These are phyloP conservation scores for Odontocolon sp. DNA, from an alignment of 2,888 invertebrate species.

Conservation along the genomic window DNA sequence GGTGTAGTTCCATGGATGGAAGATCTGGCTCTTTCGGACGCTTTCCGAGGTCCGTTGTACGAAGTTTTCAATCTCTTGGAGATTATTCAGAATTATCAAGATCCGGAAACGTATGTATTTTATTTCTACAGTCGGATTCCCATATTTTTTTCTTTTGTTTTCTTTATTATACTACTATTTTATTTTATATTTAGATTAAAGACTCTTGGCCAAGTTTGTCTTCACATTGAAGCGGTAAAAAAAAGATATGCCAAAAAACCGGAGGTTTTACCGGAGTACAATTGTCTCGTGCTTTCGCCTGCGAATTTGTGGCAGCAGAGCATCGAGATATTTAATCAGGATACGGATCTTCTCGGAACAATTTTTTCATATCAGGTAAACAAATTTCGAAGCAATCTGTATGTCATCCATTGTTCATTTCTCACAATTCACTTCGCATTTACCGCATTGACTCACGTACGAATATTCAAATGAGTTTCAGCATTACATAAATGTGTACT, in stretches of 20 bases:
- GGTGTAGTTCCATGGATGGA: slow-evolving; percentile 94
- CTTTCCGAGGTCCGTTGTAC: slow-evolving; percentile 94
- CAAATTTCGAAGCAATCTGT: background rate
- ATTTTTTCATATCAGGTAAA: slow-evolving; percentile 92
- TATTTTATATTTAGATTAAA: too few relatives aligned
- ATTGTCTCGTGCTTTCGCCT: slow-evolving; percentile 94
- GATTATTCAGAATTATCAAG: slow-evolving; percentile 91
- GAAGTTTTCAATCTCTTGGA: slow-evolving; percentile 95
- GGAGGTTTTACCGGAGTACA: slow-evolving; percentile 92
- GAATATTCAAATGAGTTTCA: slow-evolving; percentile 45
- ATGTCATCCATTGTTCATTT: too few relatives aligned
- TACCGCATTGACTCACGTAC: slow-evolving; percentile 25
- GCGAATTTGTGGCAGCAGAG: slow-evolving; percentile 97
- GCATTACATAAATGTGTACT: slow-evolving; percentile 22
- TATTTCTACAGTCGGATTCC: background rate
- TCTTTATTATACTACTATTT: too few relatives aligned
- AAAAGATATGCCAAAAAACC: slow-evolving; percentile 84
- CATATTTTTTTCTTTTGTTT: background rate
- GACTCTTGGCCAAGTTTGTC: slow-evolving; percentile 90
- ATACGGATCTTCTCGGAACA: slow-evolving; percentile 90
- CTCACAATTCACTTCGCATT: too few relatives aligned
- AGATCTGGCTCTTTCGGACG: slow-evolving; percentile 92
- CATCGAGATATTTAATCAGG: slow-evolving; percentile 89
- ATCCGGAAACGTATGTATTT: slow-evolving; percentile 85
- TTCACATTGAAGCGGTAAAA: slow-evolving; percentile 92